A percentile compares a stretch with the other conserved stretches of the same genome.
Evolutionary conservation across 2,888 invertebrate species (phyloP).

Genomic region (Eudasyphora cyanicolor): DNA sequence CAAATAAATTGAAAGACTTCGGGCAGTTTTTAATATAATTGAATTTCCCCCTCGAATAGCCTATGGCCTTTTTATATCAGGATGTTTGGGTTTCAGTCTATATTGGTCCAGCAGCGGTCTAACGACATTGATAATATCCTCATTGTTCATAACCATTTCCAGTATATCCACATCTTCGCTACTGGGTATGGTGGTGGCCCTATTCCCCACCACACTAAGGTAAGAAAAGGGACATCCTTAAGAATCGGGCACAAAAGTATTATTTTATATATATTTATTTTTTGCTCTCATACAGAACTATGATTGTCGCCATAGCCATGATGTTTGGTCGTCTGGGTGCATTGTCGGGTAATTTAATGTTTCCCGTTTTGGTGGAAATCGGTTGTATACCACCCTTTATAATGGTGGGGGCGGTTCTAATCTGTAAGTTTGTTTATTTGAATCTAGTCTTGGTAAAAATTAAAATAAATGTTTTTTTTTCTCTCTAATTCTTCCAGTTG

Average conservation of each 20-base stretch:
- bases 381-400: constrained; percentile 88
- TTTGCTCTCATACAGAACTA: too few species aligned
- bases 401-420: constrained; percentile 83
- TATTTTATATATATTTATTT: too few species aligned
- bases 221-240: too few species aligned
- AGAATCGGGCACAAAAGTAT: too few species aligned
- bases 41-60: constrained; percentile 69
- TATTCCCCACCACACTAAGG: constrained; percentile 78
- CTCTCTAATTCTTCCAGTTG: constrained; percentile 70
- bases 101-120: constrained; percentile 82
- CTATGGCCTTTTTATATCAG: constrained; percentile 80
- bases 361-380: constrained; percentile 84
- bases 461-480: constrained; percentile 4
- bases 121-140: constrained; percentile 82
- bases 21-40: not conserved
- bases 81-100: constrained; percentile 81
- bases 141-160: constrained; percentile 80
- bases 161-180: constrained; percentile 76
- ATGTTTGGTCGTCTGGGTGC: constrained; percentile 88
- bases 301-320: constrained; percentile 86
- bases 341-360: constrained; percentile 85
- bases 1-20: not conserved
- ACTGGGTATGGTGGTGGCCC: constrained; percentile 73
- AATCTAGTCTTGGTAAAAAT: not conserved
- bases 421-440: constrained; percentile 61